These are phyloP conservation scores for Periplaneta americana DNA, from an alignment of 1,140 invertebrate genomes.

Conservation along the genomic window DNA sequence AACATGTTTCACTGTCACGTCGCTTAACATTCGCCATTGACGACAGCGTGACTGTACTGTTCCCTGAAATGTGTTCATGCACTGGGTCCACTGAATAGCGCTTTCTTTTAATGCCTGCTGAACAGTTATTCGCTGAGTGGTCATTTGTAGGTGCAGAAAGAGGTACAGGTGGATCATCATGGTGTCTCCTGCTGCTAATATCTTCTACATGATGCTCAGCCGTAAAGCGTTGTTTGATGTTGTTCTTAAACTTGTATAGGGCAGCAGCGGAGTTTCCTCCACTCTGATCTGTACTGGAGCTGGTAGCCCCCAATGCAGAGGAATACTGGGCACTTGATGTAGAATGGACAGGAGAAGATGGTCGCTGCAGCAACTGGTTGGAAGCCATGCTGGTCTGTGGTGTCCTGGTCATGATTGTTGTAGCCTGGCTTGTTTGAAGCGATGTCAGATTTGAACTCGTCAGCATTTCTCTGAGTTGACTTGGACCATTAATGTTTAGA, in stretches of 20 bases:
- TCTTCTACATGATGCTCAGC: conserved; percentile 25
- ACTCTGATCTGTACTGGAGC: conserved; percentile 24
- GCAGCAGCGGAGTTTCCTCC: not conserved
- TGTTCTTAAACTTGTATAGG: conserved; percentile 89
- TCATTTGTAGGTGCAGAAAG: not conserved
- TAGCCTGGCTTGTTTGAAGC: conserved; percentile 19
- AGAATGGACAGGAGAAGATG: conserved; percentile 35
- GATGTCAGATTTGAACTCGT: conserved; percentile 6
- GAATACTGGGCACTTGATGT: conserved; percentile 19
- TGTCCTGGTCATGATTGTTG: not conserved
- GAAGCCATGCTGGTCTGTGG: conserved; percentile 27
- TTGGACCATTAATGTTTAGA: not conserved
- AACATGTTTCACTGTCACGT: conserved; percentile 8
- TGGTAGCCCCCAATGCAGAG: conserved; percentile 22
- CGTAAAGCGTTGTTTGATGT: conserved; percentile 82
- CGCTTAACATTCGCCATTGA: not conserved
- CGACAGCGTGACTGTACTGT: not conserved
- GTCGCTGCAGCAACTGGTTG: conserved; percentile 37
- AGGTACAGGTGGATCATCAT: not conserved
- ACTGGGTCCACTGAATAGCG: not conserved
- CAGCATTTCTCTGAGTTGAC: conserved; percentile 24
- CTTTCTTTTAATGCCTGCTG: not conserved
- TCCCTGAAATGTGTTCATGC: not conserved
- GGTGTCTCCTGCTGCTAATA: not conserved
- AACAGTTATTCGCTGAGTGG: not conserved